Conservation (phyloP, 37 sponge, comb jelly and placozoan species). For the Mnemiopsis leidyi region DNA sequence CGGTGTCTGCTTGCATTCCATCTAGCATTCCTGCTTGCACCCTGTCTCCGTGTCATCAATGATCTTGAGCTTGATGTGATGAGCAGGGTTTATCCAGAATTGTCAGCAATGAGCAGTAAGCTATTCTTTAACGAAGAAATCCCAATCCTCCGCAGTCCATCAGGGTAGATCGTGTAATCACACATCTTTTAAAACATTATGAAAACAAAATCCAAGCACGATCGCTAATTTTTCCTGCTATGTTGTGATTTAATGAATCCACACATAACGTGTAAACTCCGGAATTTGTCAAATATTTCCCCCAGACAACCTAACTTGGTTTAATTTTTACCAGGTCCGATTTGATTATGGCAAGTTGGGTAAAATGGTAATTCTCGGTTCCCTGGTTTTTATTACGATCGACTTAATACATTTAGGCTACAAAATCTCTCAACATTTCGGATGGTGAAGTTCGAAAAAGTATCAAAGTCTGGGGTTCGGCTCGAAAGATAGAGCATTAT, state of each 20-base stretch:
- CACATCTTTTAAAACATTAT: neutral
- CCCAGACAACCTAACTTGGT: neutral
- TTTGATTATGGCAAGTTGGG: neutral
- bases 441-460: neutral
- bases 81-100: too few relatives aligned
- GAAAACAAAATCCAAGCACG: neutral
- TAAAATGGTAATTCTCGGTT: neutral
- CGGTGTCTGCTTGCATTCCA: neutral
- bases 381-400: neutral
- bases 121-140: too few relatives aligned
- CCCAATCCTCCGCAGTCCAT: too few relatives aligned
- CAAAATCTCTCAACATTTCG: neutral
- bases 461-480: neutral
- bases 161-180: too few relatives aligned
- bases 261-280: neutral
- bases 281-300: neutral
- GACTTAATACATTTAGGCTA: neutral
- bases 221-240: neutral
- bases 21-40: too few relatives aligned
- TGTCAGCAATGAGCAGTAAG: too few relatives aligned
- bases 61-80: too few relatives aligned
- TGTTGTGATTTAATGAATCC: neutral
- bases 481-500: neutral
- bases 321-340: neutral
- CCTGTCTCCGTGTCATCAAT: too few relatives aligned